These are phyloP conservation scores for Dynastes grantii DNA, from an alignment of 2,888 invertebrate genomes.

Conservation along the genomic window DNA sequence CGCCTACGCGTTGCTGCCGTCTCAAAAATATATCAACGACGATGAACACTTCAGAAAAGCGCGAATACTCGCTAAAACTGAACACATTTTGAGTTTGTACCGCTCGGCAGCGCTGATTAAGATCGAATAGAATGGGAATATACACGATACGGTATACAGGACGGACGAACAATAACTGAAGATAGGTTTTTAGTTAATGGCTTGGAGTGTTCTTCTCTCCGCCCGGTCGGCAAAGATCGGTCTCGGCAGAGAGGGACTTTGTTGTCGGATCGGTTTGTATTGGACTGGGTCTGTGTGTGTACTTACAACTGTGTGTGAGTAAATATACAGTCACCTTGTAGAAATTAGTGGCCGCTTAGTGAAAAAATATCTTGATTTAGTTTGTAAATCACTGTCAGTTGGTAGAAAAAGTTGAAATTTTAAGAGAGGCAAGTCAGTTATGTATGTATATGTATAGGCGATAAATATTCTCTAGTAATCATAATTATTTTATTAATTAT, in stretches of 20 bases:
- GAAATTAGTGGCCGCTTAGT: background rate
- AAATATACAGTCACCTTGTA: background rate
- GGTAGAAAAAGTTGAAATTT: no score
- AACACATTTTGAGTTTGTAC: background rate
- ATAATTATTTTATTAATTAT: no score
- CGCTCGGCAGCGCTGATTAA: background rate
- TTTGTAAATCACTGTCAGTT: no score
- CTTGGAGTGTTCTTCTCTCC: slow-evolving; percentile 34
- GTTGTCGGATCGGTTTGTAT: slow-evolving; percentile 38
- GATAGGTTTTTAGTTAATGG: slow-evolving; percentile 49
- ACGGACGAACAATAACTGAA: slow-evolving; percentile 45
- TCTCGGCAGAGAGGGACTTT: slow-evolving; percentile 25
- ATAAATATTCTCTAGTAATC: no score
- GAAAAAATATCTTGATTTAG: no score
- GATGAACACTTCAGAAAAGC: background rate
- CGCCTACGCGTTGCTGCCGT: background rate
- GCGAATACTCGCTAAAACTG: background rate
- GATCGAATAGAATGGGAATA: slow-evolving; percentile 5
- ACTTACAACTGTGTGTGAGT: background rate
- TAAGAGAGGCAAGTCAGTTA: no score
- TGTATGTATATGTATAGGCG: no score
- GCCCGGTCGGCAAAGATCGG: slow-evolving; percentile 43
- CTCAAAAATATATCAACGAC: slow-evolving; percentile 4
- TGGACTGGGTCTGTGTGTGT: slow-evolving; percentile 16
- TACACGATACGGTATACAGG: background rate